A percentile compares a stretch with the other conserved stretches of the same genome.
phyloP scores from a whole-genome alignment of 2,888 invertebrate species.

The Hirtodrosophila histrioides region DNA sequence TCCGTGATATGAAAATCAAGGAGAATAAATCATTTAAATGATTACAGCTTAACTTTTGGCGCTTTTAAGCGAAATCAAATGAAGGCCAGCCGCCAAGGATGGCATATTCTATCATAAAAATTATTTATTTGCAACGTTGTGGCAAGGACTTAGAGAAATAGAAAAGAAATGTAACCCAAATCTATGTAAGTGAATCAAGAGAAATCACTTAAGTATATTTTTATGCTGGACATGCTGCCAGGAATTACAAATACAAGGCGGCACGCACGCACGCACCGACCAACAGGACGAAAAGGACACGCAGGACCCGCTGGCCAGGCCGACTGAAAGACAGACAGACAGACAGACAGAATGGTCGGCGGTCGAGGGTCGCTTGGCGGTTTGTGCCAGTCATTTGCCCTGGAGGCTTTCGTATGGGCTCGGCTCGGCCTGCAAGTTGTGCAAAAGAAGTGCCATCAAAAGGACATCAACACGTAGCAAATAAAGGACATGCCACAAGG shows the following conservation, averaged over 20 bases:
- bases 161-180: constrained; percentile 79
- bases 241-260: constrained; percentile 78
- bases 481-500: constrained; percentile 81
- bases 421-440: constrained; percentile 32
- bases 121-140: constrained; percentile 70
- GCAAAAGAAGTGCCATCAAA: constrained; percentile 76
- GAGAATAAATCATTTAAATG: constrained; percentile 79
- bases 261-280: constrained; percentile 60
- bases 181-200: constrained; percentile 80
- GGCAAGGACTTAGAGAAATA: constrained; percentile 40
- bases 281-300: constrained; percentile 17
- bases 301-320: constrained; percentile 11
- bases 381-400: constrained; percentile 68
- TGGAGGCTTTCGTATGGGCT: constrained; percentile 53
- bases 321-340: not conserved
- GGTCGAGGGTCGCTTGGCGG: constrained; percentile 58
- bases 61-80: constrained; percentile 81
- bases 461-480: constrained; percentile 81
- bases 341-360: constrained; percentile 1
- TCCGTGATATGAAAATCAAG: constrained; percentile 77
- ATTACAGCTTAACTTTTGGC: constrained; percentile 80
- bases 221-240: constrained; percentile 80
- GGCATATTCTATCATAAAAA: constrained; percentile 71
- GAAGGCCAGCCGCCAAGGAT: constrained; percentile 48
- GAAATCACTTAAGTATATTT: constrained; percentile 81